Conservation (phyloP, 2,888 invertebrate species). For the Meghimatium bilineatum region DNA sequence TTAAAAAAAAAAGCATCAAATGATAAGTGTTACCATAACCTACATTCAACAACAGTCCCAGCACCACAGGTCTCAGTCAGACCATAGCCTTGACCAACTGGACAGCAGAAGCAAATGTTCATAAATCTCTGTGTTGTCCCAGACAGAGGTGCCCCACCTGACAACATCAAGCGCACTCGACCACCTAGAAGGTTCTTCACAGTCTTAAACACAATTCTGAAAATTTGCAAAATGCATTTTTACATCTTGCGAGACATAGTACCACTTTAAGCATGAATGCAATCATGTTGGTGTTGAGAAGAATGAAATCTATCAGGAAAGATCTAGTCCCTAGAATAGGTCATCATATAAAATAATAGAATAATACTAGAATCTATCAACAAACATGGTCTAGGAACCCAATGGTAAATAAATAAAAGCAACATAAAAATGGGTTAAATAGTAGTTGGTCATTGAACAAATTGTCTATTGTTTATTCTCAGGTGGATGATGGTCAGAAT, state of each 20-base stretch:
- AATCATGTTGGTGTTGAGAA: background rate
- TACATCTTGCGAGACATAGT: no score
- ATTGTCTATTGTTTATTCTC: no score
- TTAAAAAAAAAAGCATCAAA: background rate
- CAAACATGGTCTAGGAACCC: no score
- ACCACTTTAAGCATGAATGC: background rate
- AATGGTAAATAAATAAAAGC: no score
- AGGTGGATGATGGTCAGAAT: no score
- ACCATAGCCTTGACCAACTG: conserved; percentile 95
- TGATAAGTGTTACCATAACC: conserved; percentile 23
- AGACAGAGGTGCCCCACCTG: conserved; percentile 96
- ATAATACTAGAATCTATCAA: background rate
- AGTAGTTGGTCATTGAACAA: no score
- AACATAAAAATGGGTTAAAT: no score
- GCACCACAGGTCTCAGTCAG: conserved; percentile 97
- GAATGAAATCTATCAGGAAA: no score
- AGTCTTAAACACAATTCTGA: conserved; percentile 82
- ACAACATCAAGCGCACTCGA: conserved; percentile 89
- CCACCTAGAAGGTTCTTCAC: conserved; percentile 88
- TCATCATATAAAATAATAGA: background rate
- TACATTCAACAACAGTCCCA: conserved; percentile 80
- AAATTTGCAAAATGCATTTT: background rate
- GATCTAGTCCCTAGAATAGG: no score
- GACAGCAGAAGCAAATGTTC: conserved; percentile 91
- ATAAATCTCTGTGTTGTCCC: conserved; percentile 97